These are phyloP conservation scores for Bubo scandiacus DNA, from an alignment of 2,113 vertebrate species.

Conservation along the genomic window DNA sequence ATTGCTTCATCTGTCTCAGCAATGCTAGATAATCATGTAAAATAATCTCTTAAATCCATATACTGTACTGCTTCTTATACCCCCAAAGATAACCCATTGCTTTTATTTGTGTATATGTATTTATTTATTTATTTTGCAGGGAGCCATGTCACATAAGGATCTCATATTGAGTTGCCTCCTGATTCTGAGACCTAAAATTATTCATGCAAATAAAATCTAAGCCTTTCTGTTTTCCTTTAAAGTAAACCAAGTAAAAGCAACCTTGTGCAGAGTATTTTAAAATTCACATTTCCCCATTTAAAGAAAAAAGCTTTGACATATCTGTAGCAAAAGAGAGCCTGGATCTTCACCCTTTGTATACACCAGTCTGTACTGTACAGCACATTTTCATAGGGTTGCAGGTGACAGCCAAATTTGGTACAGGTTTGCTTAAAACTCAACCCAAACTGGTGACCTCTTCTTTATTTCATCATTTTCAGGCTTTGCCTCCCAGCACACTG, in stretches of 20 bases:
- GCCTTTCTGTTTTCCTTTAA: neutral
- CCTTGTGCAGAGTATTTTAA: neutral
- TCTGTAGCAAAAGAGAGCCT: neutral
- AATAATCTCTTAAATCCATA: neutral
- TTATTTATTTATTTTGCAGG: neutral
- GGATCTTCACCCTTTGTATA: neutral
- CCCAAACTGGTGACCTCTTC: neutral
- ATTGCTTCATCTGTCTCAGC: neutral
- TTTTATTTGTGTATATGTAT: neutral
- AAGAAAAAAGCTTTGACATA: neutral
- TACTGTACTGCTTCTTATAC: neutral
- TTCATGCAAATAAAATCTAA: neutral
- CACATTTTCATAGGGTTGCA: neutral
- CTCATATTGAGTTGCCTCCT: neutral
- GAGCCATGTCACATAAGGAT: neutral
- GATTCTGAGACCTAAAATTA: neutral
- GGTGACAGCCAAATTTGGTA: neutral
- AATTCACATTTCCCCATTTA: neutral
- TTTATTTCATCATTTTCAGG: neutral
- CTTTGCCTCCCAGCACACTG: neutral
- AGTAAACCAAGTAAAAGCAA: neutral
- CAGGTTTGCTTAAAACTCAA: neutral
- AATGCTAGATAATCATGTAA: neutral
- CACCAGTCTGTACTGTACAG: neutral
- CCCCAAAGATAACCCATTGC: neutral